Percentiles rank a stretch among this genome's conserved stretches.
Evolutionary conservation across 2,113 vertebrate genomes (phyloP).

Genomic region (Hydropotes inermis): DNA sequence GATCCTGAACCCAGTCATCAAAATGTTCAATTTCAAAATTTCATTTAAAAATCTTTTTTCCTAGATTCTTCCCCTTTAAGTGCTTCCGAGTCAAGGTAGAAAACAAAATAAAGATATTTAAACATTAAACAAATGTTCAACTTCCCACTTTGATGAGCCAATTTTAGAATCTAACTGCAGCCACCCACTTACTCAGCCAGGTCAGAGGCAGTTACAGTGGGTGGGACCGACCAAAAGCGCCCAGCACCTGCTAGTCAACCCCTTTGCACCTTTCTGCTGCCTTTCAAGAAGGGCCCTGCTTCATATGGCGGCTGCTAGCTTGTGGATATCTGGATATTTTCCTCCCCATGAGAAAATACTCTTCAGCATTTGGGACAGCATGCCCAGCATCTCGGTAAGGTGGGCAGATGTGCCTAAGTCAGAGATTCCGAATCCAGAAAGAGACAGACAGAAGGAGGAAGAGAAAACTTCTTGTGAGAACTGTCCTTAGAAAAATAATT

Average conservation of each 20-base stretch:
- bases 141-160: not conserved
- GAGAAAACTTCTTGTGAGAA: not conserved
- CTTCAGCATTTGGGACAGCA: not conserved
- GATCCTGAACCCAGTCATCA: not conserved
- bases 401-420: not conserved
- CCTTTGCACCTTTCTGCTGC: too few relatives aligned
- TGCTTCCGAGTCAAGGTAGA: not conserved
- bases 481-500: not conserved
- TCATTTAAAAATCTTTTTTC: not conserved
- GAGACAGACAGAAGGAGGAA: too few relatives aligned
- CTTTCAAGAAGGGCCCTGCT: not conserved
- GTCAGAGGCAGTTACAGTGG: not conserved
- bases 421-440: not conserved
- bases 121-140: not conserved
- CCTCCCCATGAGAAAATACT: not conserved
- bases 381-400: not conserved
- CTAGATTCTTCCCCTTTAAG: not conserved
- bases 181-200: not conserved
- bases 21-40: not conserved
- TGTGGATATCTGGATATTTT: not conserved
- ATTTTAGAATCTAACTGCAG: not conserved
- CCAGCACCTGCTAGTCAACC: too few relatives aligned
- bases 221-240: accelerated
- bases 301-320: not conserved
- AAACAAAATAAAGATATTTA: not conserved